Evolutionary conservation across 2,797 vertebrate species (phyloP).

Genomic region (Mormyrops attenuatus): DNA sequence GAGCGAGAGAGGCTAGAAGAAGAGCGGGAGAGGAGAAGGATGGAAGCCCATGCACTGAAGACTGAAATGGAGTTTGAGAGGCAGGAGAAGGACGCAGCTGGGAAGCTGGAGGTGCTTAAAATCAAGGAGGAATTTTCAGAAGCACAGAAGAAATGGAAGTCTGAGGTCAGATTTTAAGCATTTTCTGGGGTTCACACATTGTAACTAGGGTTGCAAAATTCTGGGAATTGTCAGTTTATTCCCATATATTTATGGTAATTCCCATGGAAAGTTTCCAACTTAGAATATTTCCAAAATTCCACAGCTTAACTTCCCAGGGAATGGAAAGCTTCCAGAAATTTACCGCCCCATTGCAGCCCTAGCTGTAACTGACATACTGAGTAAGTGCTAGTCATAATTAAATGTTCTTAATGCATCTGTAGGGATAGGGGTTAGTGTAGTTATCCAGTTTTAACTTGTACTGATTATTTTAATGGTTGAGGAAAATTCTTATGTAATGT

Average conservation of each 20-base stretch:
- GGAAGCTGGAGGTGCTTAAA: constrained; percentile 39
- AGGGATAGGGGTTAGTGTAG: neutral
- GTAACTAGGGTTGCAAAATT: neutral
- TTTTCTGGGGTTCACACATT: neutral
- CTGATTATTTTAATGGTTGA: neutral
- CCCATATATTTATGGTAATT: neutral
- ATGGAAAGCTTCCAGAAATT: neutral
- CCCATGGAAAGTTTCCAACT: neutral
- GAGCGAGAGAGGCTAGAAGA: constrained; percentile 47
- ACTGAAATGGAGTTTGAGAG: constrained; percentile 44
- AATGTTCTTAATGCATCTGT: neutral
- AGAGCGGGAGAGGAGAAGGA: constrained; percentile 40
- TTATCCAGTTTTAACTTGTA: neutral
- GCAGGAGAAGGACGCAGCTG: constrained; percentile 43
- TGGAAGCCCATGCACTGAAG: constrained; percentile 43
- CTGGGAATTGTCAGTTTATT: neutral
- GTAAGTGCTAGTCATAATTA: neutral
- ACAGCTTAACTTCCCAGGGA: neutral
- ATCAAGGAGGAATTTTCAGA: constrained; percentile 46
- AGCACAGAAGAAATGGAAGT: constrained; percentile 42
- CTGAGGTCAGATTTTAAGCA: constrained; percentile 39
- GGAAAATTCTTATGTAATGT: neutral
- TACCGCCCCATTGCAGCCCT: neutral
- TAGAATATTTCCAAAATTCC: neutral
- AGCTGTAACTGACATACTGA: neutral